These are phyloP conservation scores for Pteronotus mesoamericanus DNA, from an alignment of 2,797 vertebrate genomes.

Conservation along the genomic window DNA sequence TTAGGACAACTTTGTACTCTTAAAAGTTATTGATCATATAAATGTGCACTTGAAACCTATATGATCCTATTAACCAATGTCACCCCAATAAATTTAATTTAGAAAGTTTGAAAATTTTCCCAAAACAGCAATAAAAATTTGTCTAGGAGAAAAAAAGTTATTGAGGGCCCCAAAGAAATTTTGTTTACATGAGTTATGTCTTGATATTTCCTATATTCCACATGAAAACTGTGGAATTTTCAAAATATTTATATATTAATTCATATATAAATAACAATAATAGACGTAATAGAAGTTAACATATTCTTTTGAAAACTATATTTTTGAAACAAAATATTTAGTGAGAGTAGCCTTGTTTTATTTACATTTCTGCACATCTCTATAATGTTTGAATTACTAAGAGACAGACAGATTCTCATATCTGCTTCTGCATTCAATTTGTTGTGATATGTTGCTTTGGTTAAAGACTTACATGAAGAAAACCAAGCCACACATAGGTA, in stretches of 20 bases:
- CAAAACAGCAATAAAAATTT: background rate
- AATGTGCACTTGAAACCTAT: background rate
- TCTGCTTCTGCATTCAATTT: background rate
- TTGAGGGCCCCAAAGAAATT: background rate
- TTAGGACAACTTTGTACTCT: background rate
- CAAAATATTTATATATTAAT: background rate
- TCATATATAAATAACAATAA: background rate
- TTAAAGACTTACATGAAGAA: background rate
- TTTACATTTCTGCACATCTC: constrained; percentile 2
- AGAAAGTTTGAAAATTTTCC: background rate
- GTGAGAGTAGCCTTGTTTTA: background rate
- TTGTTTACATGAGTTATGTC: background rate
- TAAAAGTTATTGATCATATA: background rate
- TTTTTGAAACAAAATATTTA: constrained; percentile 7
- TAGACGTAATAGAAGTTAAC: background rate
- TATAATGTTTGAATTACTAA: background rate
- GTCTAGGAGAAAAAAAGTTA: background rate
- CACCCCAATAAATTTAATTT: background rate
- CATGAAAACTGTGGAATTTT: background rate
- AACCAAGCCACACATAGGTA: background rate
- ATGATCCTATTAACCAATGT: background rate
- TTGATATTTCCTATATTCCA: background rate
- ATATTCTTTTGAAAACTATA: constrained; percentile 3
- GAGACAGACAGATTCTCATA: background rate
- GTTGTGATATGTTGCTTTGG: background rate